A percentile compares a stretch with the other conserved stretches of the same genome.
Conservation (phyloP, 1,140 invertebrate genomes). For the Cataglyphis hispanica region DNA sequence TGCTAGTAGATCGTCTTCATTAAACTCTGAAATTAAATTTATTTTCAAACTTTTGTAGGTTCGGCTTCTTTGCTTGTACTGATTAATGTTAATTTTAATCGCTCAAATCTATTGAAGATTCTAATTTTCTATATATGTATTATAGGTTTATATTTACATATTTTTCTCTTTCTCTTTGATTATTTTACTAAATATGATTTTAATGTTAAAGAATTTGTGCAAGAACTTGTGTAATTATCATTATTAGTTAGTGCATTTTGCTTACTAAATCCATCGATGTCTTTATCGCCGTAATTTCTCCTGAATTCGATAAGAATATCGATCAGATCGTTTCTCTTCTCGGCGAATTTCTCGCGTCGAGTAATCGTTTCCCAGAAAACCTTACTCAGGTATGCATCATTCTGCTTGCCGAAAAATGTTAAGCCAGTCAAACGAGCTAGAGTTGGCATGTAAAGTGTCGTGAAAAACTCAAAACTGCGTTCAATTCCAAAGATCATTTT, state of each 20-base stretch:
- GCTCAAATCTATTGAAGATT: background rate
- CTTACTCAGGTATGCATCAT: slow-evolving; percentile 77
- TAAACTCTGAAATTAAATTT: slow-evolving; percentile 82
- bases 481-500: slow-evolving; percentile 75
- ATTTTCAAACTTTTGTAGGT: background rate
- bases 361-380: slow-evolving; percentile 80
- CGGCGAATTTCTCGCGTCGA: slow-evolving; percentile 73
- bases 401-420: slow-evolving; percentile 74
- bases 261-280: slow-evolving; percentile 40
- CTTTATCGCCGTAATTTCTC: background rate
- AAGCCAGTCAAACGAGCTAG: slow-evolving; percentile 70
- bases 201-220: no score
- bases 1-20: slow-evolving; percentile 89
- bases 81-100: background rate
- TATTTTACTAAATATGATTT: no score
- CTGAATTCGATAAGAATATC: slow-evolving; percentile 84
- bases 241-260: background rate
- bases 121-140: no score
- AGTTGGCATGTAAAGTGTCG: slow-evolving; percentile 60
- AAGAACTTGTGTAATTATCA: no score
- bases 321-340: slow-evolving; percentile 83
- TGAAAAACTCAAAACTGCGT: slow-evolving; percentile 76
- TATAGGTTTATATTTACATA: no score
- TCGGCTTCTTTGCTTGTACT: background rate
- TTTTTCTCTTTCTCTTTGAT: no score